phyloP scores from a whole-genome alignment of 2,797 vertebrate genomes.

The Halcyon chelicuti region DNA sequence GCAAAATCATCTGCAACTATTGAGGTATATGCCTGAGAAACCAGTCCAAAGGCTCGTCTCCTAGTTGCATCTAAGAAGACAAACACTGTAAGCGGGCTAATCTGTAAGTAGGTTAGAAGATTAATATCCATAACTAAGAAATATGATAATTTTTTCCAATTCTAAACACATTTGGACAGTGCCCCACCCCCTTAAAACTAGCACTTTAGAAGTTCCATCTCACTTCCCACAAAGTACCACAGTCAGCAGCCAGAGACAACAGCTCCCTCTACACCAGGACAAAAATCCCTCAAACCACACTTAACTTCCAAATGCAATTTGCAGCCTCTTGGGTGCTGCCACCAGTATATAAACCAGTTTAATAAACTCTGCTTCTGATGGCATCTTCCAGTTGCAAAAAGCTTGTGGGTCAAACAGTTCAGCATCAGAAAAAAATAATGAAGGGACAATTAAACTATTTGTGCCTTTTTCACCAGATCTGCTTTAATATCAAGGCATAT shows the following conservation, averaged over 20 bases:
- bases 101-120: background rate
- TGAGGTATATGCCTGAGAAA: conserved; percentile 96
- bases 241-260: background rate
- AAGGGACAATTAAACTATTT: background rate
- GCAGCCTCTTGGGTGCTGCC: background rate
- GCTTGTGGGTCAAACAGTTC: background rate
- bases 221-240: background rate
- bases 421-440: background rate
- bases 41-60: conserved; percentile 90
- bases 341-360: background rate
- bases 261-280: background rate
- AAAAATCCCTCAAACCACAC: background rate
- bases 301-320: background rate
- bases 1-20: conserved; percentile 94
- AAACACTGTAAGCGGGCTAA: background rate
- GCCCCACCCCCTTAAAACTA: background rate
- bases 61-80: conserved; percentile 85
- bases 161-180: background rate
- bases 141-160: background rate
- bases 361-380: background rate
- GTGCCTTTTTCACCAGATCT: background rate
- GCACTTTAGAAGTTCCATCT: background rate
- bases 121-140: background rate
- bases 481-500: background rate
- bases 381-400: background rate